A percentile compares a stretch with the other conserved stretches of the same genome.
Conservation (phyloP, 2,797 vertebrate species). For the Sebastes baramenuke region DNA sequence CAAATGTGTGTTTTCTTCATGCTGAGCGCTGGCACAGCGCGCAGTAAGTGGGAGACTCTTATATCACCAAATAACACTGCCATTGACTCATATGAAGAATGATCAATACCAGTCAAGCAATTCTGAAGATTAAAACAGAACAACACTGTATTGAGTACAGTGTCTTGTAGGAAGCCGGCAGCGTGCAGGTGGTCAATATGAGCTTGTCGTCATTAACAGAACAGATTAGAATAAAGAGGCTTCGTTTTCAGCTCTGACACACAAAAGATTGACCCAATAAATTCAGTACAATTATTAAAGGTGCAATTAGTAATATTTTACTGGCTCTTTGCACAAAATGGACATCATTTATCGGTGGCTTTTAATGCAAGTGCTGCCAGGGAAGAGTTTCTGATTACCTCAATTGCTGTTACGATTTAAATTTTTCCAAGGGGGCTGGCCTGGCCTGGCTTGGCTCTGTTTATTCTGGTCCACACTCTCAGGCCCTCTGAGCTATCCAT, state of each 20-base stretch:
- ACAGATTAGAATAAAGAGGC: constrained; percentile 23
- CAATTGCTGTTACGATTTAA: constrained; percentile 3
- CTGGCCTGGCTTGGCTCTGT: background rate
- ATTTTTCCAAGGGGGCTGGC: background rate
- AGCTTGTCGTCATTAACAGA: constrained; percentile 31
- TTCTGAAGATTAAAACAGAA: constrained; percentile 40
- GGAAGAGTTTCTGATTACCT: constrained; percentile 7
- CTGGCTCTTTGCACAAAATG: background rate
- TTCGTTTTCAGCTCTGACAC: constrained; percentile 20
- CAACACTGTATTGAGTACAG: background rate
- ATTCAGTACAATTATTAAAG: constrained; percentile 7
- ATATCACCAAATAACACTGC: constrained; percentile 56
- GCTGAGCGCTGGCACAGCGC: constrained; percentile 30
- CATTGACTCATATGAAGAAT: constrained; percentile 52
- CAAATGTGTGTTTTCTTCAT: constrained; percentile 40
- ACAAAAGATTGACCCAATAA: background rate
- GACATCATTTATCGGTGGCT: background rate
- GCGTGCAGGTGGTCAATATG: constrained; percentile 19
- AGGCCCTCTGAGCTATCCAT: background rate
- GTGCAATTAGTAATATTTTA: constrained; percentile 31
- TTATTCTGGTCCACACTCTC: background rate
- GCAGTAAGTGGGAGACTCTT: constrained; percentile 62
- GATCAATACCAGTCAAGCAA: constrained; percentile 48
- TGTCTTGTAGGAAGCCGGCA: background rate
- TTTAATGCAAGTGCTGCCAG: background rate